Percentiles rank a stretch among this genome's conserved stretches.
Evolutionary conservation across 2,113 vertebrate species (phyloP).

Genomic region (cattle (Bos taurus)): ARS-UCD2.0 NC_037335.1:45864001-45864500

Average conservation of each 20-base stretch:
- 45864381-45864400: conserved; percentile 84
- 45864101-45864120: not conserved
- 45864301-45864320: not conserved
- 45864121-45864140: not conserved
- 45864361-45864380: not conserved
- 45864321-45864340: not conserved
- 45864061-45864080: not conserved
- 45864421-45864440: conserved; percentile 97
- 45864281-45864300: not conserved
- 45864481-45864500: conserved; percentile 93
- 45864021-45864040: not conserved
- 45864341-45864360: not conserved
- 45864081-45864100: not conserved
- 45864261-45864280: not conserved
- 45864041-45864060: not conserved
- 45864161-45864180: not conserved
- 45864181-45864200: not conserved
- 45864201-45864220: not conserved
- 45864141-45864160: not conserved
- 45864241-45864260: not conserved
- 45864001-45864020: not conserved
- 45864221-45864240: not conserved
- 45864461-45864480: conserved; percentile 93
- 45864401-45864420: conserved; percentile 90
- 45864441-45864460: conserved; percentile 99